Conservation (phyloP, 2,113 vertebrate species). For the Fregetta grallaria region DNA sequence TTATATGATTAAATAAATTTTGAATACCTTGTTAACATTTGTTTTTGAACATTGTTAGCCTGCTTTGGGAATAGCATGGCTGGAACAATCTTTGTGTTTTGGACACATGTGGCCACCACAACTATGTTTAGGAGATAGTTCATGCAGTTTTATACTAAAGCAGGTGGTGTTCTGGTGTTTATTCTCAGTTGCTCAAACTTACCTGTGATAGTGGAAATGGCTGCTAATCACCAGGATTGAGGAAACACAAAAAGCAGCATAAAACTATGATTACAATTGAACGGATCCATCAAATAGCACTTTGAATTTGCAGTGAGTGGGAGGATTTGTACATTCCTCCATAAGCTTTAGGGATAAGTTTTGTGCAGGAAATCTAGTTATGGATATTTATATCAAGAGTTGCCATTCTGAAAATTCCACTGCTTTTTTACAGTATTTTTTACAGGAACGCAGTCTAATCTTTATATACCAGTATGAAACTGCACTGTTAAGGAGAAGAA, state of each 20-base stretch:
- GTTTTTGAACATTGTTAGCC: background rate
- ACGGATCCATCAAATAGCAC: background rate
- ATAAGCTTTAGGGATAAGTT: background rate
- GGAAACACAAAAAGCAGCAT: background rate
- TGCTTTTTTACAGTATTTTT: background rate
- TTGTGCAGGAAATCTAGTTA: background rate
- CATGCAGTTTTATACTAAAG: background rate
- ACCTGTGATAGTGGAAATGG: rapidly evolving
- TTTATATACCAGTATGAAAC: background rate
- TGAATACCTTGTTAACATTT: background rate
- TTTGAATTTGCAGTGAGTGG: background rate
- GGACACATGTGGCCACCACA: background rate
- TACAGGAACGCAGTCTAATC: background rate
- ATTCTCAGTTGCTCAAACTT: background rate
- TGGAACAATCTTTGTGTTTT: background rate
- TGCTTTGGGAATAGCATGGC: background rate
- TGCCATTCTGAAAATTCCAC: background rate
- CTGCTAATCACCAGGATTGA: background rate
- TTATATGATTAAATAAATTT: background rate
- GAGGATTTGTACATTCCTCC: background rate
- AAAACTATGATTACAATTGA: background rate
- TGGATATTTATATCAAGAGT: background rate
- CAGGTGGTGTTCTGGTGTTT: background rate
- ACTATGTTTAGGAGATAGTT: background rate
- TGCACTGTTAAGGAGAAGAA: background rate